phyloP scores from a whole-genome alignment of 2,888 invertebrate species.

The Ophion obscuratus region DNA sequence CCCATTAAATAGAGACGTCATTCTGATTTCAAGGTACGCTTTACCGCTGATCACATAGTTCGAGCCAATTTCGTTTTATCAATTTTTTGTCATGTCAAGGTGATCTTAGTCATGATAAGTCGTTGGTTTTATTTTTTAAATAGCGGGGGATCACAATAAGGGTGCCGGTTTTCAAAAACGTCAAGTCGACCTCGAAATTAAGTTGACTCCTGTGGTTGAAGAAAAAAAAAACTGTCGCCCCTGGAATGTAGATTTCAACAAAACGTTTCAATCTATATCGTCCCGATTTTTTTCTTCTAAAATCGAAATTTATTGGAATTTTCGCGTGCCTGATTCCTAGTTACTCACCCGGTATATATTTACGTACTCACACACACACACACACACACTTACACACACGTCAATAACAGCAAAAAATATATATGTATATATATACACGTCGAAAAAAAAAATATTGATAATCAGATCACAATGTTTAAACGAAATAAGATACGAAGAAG shows the following conservation, averaged over 20 bases:
- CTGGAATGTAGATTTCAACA: no score
- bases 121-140: background rate
- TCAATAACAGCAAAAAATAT: background rate
- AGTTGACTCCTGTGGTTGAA: background rate
- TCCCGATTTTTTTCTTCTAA: background rate
- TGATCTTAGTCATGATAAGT: background rate
- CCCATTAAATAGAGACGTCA: no score
- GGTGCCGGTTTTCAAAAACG: background rate
- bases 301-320: background rate
- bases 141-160: background rate
- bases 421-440: constrained; percentile 16
- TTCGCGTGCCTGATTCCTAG: background rate
- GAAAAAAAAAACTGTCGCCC: background rate
- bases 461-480: background rate
- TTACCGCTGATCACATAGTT: no score
- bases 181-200: background rate
- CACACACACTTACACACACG: background rate
- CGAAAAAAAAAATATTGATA: constrained; percentile 28
- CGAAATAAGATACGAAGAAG: background rate
- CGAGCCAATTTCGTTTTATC: background rate
- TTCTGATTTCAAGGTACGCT: no score
- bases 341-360: background rate
- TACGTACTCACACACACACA: background rate
- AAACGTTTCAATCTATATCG: no score
- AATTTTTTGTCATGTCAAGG: background rate